Percentiles rank a stretch among this genome's conserved stretches.
Evolutionary conservation across 2,113 vertebrate species (phyloP).

Genomic region (Ctenodactylus gundi): DNA sequence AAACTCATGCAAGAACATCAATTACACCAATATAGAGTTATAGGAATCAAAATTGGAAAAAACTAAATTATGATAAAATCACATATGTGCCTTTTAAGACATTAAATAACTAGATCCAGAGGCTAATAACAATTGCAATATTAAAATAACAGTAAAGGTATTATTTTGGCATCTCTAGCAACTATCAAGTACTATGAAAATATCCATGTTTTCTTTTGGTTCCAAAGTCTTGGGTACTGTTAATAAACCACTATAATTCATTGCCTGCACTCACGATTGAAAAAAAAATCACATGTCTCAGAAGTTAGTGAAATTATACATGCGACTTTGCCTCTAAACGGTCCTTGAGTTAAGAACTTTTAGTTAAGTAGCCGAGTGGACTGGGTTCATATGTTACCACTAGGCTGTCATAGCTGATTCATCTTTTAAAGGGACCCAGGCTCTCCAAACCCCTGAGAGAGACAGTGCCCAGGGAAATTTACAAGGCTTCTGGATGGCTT

Average conservation of each 20-base stretch:
- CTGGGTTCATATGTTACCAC: neutral
- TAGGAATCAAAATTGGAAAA: neutral
- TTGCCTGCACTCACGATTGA: neutral
- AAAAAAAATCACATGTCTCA: neutral
- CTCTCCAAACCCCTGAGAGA: neutral
- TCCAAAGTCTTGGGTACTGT: neutral
- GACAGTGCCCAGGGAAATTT: neutral
- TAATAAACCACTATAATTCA: neutral
- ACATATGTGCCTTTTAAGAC: neutral
- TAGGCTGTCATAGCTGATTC: neutral
- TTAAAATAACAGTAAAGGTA: neutral
- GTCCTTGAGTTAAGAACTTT: neutral
- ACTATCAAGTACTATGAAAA: neutral
- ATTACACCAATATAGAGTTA: neutral
- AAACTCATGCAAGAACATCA: neutral
- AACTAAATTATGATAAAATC: neutral
- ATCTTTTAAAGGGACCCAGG: neutral
- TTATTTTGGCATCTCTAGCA: constrained; percentile 13
- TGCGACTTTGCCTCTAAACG: neutral
- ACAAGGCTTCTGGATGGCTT: no score
- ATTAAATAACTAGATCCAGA: neutral
- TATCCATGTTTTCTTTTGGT: neutral
- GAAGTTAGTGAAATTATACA: neutral
- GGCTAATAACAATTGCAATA: neutral
- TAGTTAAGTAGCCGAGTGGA: neutral